Evolutionary conservation across 2,888 invertebrate genomes (phyloP).

Genomic region (Erebia palarica): DNA sequence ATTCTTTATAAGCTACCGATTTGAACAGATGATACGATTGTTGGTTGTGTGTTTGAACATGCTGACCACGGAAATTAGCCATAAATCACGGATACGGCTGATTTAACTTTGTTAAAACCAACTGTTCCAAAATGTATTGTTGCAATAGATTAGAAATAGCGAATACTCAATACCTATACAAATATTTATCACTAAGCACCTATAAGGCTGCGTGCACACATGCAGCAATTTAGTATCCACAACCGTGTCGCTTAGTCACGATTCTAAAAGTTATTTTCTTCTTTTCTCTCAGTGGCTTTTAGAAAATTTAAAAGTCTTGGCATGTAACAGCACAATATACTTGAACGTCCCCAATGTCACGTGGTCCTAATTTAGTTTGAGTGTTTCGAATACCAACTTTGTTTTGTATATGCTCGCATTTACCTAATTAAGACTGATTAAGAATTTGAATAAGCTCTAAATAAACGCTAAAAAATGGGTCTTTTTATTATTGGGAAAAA

Average conservation of each 20-base stretch:
- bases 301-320: too few species aligned
- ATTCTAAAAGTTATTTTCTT: too few species aligned
- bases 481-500: neutral
- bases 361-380: too few species aligned
- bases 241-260: neutral
- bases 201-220: neutral
- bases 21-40: slow-evolving; percentile 30
- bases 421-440: neutral
- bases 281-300: too few species aligned
- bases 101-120: slow-evolving; percentile 12
- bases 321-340: too few species aligned
- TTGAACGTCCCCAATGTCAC: too few species aligned
- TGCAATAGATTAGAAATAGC: slow-evolving; percentile 2
- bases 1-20: slow-evolving; percentile 29
- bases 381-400: too few species aligned
- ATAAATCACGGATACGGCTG: neutral
- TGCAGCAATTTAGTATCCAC: neutral
- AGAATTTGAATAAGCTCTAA: neutral
- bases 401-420: too few species aligned
- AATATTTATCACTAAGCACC: neutral
- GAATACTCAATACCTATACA: slow-evolving; percentile 1
- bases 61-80: slow-evolving; percentile 17
- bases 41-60: slow-evolving; percentile 5
- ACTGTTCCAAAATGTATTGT: slow-evolving; percentile 16
- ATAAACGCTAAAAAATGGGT: neutral